Conservation (phyloP, 1,140 invertebrate species). For the Dolichoris vasculosae region DNA sequence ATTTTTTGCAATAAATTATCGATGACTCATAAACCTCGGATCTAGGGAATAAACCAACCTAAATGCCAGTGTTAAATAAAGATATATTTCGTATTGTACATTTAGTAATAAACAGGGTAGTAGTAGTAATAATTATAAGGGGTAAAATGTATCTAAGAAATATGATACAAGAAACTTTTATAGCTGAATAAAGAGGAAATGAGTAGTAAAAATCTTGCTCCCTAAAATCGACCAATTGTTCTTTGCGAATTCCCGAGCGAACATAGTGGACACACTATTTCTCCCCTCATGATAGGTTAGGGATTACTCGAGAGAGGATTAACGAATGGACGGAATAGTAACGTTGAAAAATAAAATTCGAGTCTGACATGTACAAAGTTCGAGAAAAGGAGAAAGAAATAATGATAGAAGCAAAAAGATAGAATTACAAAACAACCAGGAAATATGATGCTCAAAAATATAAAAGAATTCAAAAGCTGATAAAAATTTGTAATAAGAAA, state of each 20-base stretch:
- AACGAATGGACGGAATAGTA: background rate
- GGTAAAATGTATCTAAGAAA: background rate
- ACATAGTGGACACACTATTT: background rate
- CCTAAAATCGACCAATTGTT: background rate
- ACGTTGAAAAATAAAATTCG: slow-evolving; percentile 3
- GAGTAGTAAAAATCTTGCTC: background rate
- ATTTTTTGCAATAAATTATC: background rate
- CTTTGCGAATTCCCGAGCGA: slow-evolving; percentile 1
- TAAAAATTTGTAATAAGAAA: background rate
- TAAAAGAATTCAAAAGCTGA: background rate
- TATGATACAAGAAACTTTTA: background rate
- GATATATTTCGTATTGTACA: background rate
- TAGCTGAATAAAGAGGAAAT: background rate
- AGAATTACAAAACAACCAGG: background rate
- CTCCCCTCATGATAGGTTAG: background rate
- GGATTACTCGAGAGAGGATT: slow-evolving; percentile 15
- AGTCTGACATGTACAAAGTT: slow-evolving; percentile 14
- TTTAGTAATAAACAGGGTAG: background rate
- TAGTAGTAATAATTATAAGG: background rate
- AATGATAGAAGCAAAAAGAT: slow-evolving; percentile 3
- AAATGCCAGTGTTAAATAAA: slow-evolving; percentile 7
- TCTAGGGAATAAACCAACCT: background rate
- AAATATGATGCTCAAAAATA: background rate
- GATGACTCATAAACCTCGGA: background rate
- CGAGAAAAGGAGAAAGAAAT: background rate